Conservation (phyloP, 64 coral and sea anemone species). For the Orbicella faveolata region DNA sequence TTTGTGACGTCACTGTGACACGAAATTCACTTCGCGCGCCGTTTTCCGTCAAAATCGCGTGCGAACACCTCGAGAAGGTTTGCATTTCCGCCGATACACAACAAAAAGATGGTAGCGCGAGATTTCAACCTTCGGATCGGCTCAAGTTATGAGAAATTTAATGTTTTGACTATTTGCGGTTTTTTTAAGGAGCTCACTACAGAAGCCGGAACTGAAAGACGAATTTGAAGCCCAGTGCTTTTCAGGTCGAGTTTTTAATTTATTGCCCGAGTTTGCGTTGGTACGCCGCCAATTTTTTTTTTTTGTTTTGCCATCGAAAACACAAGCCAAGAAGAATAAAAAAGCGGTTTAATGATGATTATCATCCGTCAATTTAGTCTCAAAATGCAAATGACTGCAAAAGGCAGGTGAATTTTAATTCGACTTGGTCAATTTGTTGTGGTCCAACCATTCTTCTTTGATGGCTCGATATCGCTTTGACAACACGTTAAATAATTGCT, state of each 20-base stretch:
- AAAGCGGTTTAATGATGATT: not conserved
- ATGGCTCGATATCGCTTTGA: not conserved
- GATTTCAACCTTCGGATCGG: too few relatives aligned
- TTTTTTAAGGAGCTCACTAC: too few relatives aligned
- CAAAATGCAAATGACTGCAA: conserved; percentile 1
- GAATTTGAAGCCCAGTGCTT: too few relatives aligned
- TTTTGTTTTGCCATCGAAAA: not conserved
- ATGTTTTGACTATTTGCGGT: too few relatives aligned
- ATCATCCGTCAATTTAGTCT: not conserved
- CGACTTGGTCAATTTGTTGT: not conserved
- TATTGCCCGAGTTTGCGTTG: not conserved
- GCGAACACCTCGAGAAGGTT: too few relatives aligned
- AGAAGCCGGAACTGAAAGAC: too few relatives aligned
- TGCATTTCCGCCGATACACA: too few relatives aligned
- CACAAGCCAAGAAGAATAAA: not conserved
- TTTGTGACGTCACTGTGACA: conserved; percentile 15
- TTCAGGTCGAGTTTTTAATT: too few relatives aligned
- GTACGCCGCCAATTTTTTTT: not conserved
- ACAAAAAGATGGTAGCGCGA: too few relatives aligned
- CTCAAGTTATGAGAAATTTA: too few relatives aligned
- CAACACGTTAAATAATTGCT: not conserved
- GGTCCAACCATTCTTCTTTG: not conserved
- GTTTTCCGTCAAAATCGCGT: not conserved
- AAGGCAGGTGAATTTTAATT: not conserved
- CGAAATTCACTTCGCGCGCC: not conserved